Evolutionary conservation across 2,888 invertebrate genomes (phyloP), one percentile per base, ranked within the genome.

Genomic region (Gisinianus flammeolus): DNA sequence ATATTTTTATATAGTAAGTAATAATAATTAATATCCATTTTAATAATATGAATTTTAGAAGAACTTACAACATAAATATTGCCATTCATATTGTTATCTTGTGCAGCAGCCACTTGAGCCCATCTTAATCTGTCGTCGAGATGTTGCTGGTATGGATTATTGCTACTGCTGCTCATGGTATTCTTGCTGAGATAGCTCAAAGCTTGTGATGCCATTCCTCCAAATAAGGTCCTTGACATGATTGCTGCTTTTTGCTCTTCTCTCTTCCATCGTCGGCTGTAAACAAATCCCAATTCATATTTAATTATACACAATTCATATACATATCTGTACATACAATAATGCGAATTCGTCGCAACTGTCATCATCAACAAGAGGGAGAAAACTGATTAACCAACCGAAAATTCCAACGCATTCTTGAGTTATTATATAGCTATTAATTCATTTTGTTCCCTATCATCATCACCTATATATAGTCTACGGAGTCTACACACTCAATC

Each of bases 41-140:
- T n/a, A n/a, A n/a, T n/a, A n/a, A n/a, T n/a, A n/a, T n/a, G n/a
- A n/a, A n/a, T n/a, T n/a, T n/a, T n/a, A n/a, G n/a, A 22, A 44
- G 28, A 8, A 83, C 85, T 85, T 82, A 87, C 87, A 79, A 86
- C 85, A 79, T 86, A 86, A 77, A 86, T 85, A 81, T 86, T 87
- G 62, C 85, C 85, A 31, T 80, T 83, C 72, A 85, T 82, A 66
- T 85, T 85, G 4, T 85, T 82, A 86, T 96, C 95, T n/a, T n/a
- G n/a, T n/a, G n/a, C n/a, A n/a, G n/a, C n/a, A 0, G 94, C 93
- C 72, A 95, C 93, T 85, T 95, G 95, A 0, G 95, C 95, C 95
- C 95, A 95, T 52, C 94, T 88, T 89, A 94, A 90, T 58, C 94
- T 89, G 85, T 94, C 94, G 86, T 94, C 94, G 80, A 94, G 85